These are phyloP conservation scores for Fragum sueziense DNA, from an alignment of 2,888 invertebrate genomes.

Conservation along the genomic window DNA sequence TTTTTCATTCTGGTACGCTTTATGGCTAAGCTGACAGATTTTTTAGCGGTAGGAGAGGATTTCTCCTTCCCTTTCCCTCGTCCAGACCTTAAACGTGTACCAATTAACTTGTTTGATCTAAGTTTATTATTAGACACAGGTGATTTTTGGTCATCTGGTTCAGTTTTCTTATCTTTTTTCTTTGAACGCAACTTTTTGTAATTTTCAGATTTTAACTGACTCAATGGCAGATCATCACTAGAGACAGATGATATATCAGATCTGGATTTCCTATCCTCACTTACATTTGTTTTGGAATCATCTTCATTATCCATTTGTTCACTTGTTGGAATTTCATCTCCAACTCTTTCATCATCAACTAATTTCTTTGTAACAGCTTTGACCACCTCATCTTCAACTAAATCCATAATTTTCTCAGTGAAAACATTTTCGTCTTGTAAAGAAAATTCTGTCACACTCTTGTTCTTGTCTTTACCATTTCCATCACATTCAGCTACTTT, in stretches of 20 bases:
- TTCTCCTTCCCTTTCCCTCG: slow-evolving; percentile 31
- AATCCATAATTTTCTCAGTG: background rate
- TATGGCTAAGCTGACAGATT: slow-evolving; percentile 39
- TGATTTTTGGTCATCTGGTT: background rate
- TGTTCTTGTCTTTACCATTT: background rate
- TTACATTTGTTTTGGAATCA: background rate
- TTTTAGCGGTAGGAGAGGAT: slow-evolving; percentile 40
- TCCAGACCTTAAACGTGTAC: slow-evolving; percentile 37
- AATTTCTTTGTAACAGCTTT: background rate
- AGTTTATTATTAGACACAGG: slow-evolving; percentile 25
- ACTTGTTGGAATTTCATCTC: background rate
- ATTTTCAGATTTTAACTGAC: slow-evolving; percentile 13
- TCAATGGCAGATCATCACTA: slow-evolving; percentile 40
- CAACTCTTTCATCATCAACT: background rate
- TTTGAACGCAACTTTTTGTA: slow-evolving; percentile 2
- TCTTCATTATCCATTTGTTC: background rate
- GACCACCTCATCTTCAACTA: background rate
- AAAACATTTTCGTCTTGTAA: background rate
- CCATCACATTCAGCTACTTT: no score
- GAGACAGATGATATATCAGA: slow-evolving; percentile 21
- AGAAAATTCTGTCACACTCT: background rate
- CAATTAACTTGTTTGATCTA: slow-evolving; percentile 17
- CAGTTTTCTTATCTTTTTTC: background rate
- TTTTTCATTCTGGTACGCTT: slow-evolving; percentile 38
- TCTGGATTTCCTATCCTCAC: background rate